Evolutionary conservation across 2,888 invertebrate genomes (phyloP).

Genomic region (Drosophila birchii): DNA sequence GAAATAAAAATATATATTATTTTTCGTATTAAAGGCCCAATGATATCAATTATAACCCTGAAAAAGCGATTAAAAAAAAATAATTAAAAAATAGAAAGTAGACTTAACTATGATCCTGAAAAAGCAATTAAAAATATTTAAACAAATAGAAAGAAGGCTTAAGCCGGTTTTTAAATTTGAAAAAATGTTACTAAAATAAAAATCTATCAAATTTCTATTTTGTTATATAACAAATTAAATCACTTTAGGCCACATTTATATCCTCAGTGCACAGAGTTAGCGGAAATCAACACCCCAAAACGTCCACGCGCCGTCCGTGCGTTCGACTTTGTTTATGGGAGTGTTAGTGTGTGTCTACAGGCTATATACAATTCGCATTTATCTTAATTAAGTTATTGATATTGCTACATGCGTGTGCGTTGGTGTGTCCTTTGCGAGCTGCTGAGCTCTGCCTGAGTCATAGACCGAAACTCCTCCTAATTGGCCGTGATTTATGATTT

Average conservation of each 20-base stretch:
- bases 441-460: conserved; percentile 19
- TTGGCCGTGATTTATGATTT: conserved; percentile 74
- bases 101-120: no score
- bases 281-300: conserved; percentile 57
- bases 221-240: background rate
- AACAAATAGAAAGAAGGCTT: background rate
- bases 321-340: conserved; percentile 31
- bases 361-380: conserved; percentile 75
- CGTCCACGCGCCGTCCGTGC: conserved; percentile 23
- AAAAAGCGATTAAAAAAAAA: no score
- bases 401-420: conserved; percentile 52
- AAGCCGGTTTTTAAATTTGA: background rate
- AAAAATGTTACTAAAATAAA: background rate
- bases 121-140: background rate
- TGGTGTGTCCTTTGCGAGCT: conserved; percentile 1
- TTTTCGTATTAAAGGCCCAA: no score
- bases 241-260: background rate
- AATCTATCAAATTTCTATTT: background rate
- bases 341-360: conserved; percentile 38
- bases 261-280: conserved; percentile 38
- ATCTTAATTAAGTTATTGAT: conserved; percentile 82
- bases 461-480: conserved; percentile 45
- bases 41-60: no score
- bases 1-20: background rate
- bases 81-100: no score